Evolutionary conservation across 2,113 vertebrate genomes (phyloP).

Genomic region (Vombatus ursinus): DNA sequence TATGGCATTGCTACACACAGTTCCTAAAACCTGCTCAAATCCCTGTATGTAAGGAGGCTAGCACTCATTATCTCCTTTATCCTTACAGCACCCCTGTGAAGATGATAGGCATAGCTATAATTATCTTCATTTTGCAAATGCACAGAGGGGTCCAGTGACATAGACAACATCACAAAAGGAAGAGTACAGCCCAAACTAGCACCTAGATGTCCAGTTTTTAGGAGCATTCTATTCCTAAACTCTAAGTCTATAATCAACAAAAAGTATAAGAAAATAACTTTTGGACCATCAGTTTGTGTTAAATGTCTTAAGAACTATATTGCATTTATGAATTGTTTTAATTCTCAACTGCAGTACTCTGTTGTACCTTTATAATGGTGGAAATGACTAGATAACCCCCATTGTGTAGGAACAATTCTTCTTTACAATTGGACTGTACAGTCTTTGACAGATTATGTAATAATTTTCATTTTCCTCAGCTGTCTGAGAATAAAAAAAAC

Average conservation of each 20-base stretch:
- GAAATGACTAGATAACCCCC: not conserved
- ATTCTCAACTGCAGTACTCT: not conserved
- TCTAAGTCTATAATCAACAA: not conserved
- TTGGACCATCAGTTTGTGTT: accelerated
- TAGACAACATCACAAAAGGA: not conserved
- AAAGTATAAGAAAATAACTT: accelerated
- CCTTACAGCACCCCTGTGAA: not conserved
- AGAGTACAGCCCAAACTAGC: accelerated
- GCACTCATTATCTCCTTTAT: not conserved
- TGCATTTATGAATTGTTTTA: not conserved
- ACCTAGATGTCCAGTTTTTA: not conserved
- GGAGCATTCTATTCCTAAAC: not conserved
- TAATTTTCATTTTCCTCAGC: conserved; percentile 24
- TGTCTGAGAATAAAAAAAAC: conserved; percentile 48
- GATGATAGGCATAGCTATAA: not conserved
- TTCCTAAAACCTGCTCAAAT: not conserved
- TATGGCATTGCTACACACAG: not conserved
- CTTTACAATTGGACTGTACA: not conserved
- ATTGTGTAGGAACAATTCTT: not conserved
- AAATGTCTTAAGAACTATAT: not conserved
- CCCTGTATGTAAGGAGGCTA: not conserved
- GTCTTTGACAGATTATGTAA: conserved; percentile 30
- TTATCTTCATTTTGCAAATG: not conserved
- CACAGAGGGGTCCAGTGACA: not conserved
- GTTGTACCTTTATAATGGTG: not conserved